Evolutionary conservation across 2,113 vertebrate species (phyloP), one percentile per base, ranked within the genome.

Genomic region (Pelmatolapia mariae): DNA sequence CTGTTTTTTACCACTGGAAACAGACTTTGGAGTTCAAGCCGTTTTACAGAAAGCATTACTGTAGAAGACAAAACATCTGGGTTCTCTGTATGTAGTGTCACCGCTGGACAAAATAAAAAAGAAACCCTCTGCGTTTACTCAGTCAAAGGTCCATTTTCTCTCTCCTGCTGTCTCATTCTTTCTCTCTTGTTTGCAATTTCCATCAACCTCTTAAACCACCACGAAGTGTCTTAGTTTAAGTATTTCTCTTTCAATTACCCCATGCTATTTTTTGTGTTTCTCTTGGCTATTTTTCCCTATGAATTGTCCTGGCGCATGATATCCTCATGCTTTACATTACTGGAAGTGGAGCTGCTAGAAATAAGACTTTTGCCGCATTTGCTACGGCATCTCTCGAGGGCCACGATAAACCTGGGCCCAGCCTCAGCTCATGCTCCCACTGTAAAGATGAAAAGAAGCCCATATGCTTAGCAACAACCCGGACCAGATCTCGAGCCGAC

Each of bases 1-100:
- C 91, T 94, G 89, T 84, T 93, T 93, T 93, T 93, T 93, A 92
- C 94, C 85, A 93, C 92, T 94, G 88, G 85, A 94, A 93, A 56
- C 93, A 94, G 92, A 93, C 90, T 91, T 91, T 90, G 82, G 82
- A 87, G 89, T 94, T 94, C 82, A 92, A 90, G 90, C 82, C 82
- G 91, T 95, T 94, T 95, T 86, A 94, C 92, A 93, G 88, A 89
- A 92, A 92, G 89, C 80, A 89, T 92, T 94, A 95, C 91, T 93
- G 92, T 87, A 95, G 94, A 90, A 94, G 94, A 89, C 83, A 22
- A 78, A 96, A 95, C 95, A 96, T 95, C 91, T 95, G 95, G 84
- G 87, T 89, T 94, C 88, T 86, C 87, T 86, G 89, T 79, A 22
- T 83, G 79, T 81, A 79, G 66, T 81, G 80, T 86, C 80, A 90